Base-by-base conservation (phyloP, 2,888 invertebrate species). In the Agonum fuliginosum region DNA sequence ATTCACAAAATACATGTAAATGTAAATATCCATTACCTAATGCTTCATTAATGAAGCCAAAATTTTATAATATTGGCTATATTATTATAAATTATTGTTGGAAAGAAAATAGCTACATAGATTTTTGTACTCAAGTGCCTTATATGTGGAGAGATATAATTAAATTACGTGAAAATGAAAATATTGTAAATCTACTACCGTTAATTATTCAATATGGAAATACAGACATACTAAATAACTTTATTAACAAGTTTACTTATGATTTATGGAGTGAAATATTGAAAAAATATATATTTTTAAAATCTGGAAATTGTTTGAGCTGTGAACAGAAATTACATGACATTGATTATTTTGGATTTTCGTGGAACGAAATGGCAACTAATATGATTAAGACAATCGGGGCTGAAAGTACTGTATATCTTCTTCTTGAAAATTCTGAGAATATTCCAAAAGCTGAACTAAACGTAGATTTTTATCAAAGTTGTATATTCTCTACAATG, bases 171-270 rank as follows among this genome's bases (percentile, higher is more conserved):
- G 83, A 87, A 73, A 87, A 88, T 41, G 88, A 89, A 80, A 87
- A 89, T 79, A 82, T 90, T n/a, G 82, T 89, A 79, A 88, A 88
- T 80, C 85, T 90, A 27, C 81, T 92, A 78, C 87, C 89, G 79
- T 85, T 91, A 81, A 86, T 92, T 48, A 84, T 93, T 58, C 92
- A 92, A 84, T 91, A 90, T 84, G 87, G 90, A 58, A 91, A 92
- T 80, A 88, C 88, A 81, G 85, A 84, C 54, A 83, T 91, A 27
- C 83, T 92, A 14, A 89, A 90, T 81, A 87, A 87, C 0, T 88
- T 90, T 81, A 82, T 91, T 17, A 88, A 88, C 0, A 87, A 88
- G 75, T 88, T 93, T 70, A 89, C 90, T 0, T 85, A 89, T 58
- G 89, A 91, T 58, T 88, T 88, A 0, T 93, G 92, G 92, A 89